Percentiles rank a stretch among this genome's conserved stretches.
phyloP scores from a whole-genome alignment of 2,113 vertebrate genomes.

The Sander vitreus region DNA sequence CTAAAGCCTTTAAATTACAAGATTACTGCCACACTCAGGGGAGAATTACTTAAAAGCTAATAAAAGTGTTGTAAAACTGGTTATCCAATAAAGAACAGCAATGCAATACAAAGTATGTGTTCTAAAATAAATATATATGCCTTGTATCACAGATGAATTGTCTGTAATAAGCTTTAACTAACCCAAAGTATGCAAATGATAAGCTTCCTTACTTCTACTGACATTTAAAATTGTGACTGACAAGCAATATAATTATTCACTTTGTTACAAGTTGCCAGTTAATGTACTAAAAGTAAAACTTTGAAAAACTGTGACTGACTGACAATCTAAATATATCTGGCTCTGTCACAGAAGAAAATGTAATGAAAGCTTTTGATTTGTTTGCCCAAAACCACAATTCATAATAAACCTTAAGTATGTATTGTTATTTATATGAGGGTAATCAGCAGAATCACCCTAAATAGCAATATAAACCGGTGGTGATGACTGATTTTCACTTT shows the following conservation, averaged over 20 bases:
- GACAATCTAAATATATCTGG: constrained; percentile 21
- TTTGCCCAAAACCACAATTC: constrained; percentile 47
- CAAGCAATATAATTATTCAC: not conserved
- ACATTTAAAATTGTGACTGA: constrained; percentile 18
- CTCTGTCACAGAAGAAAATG: constrained; percentile 17
- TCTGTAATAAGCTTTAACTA: constrained; percentile 10
- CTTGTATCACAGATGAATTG: not conserved
- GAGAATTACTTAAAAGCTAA: constrained; percentile 40
- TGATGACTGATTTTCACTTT: constrained; percentile 32
- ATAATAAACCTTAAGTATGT: constrained; percentile 51
- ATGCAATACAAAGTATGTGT: constrained; percentile 51
- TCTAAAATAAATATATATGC: constrained; percentile 18
- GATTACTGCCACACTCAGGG: constrained; percentile 79
- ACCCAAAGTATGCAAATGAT: not conserved
- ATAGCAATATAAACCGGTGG: constrained; percentile 58
- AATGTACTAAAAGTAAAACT: not conserved
- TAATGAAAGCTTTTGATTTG: constrained; percentile 52
- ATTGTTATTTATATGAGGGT: constrained; percentile 54
- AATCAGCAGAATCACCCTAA: constrained; percentile 47
- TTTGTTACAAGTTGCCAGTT: not conserved
- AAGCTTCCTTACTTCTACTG: constrained; percentile 12
- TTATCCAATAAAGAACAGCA: not conserved
- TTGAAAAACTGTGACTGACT: constrained; percentile 13
- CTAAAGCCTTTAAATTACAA: constrained; percentile 85
- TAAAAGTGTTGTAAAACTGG: constrained; percentile 20